A percentile compares a stretch with the other conserved stretches of the same genome.
phyloP scores from a whole-genome alignment of 2,888 invertebrate species.

The Beris chalybata region DNA sequence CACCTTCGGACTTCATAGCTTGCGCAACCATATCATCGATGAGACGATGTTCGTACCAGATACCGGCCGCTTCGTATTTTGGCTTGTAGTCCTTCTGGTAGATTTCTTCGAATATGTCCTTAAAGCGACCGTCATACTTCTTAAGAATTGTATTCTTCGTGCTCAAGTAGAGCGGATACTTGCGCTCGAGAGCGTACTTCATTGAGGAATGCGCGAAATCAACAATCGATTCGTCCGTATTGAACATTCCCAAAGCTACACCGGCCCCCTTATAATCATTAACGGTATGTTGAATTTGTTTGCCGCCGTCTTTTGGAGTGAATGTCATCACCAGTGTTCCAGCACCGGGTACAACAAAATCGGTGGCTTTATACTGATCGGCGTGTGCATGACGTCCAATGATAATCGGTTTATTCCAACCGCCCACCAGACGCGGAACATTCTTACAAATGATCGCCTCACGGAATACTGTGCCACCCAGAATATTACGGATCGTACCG shows the following conservation, averaged over 20 bases:
- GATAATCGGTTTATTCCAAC: slow-evolving; percentile 96
- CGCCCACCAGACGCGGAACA: slow-evolving; percentile 91
- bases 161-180: slow-evolving; percentile 89
- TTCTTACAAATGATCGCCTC: slow-evolving; percentile 89
- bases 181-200: slow-evolving; percentile 81
- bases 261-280: slow-evolving; percentile 87
- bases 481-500: slow-evolving; percentile 84
- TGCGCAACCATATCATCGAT: slow-evolving; percentile 99
- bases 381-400: slow-evolving; percentile 99
- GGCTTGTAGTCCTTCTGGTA: slow-evolving; percentile 86
- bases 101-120: slow-evolving; percentile 95
- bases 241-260: slow-evolving; percentile 93
- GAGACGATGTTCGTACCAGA: slow-evolving; percentile 98
- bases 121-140: slow-evolving; percentile 94
- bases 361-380: slow-evolving; percentile 96
- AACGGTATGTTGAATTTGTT: slow-evolving; percentile 72
- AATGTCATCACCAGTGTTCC: slow-evolving; percentile 87
- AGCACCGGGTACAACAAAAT: slow-evolving; percentile 89
- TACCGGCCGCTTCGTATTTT: slow-evolving; percentile 78
- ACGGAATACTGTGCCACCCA: slow-evolving; percentile 75
- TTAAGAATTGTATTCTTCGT: slow-evolving; percentile 98
- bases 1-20: slow-evolving; percentile 96
- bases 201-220: slow-evolving; percentile 96
- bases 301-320: slow-evolving; percentile 64
- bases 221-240: slow-evolving; percentile 90